Evolutionary conservation across 2,113 vertebrate genomes (phyloP), one percentile per base, ranked within the genome.

Genomic region (Elgaria multicarinata): DNA sequence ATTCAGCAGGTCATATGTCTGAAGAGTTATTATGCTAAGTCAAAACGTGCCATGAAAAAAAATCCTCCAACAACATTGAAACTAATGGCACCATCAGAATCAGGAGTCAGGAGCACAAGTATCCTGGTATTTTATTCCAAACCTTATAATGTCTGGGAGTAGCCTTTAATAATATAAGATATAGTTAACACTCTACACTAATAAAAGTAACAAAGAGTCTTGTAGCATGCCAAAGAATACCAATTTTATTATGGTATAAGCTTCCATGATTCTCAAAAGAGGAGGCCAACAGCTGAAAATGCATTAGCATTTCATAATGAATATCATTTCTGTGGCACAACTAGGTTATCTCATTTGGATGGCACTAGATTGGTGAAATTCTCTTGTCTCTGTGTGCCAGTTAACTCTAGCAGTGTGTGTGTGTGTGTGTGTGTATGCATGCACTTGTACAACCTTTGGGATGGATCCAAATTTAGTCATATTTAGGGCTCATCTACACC

Each of bases 1-100:
- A 89, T 2, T 87, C 72, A 93, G 85, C 3, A 74, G 92, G 94
- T 93, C 94, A 85, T 92, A 90, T 87, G 62, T 90, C 93, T 90
- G 62, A 92, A 91, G 78, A 1, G 0, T 89, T 90, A 84, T 89
- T 92, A 93, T 87, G 80, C n/a, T 89, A 79, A 94, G 92, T 71
- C 67, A 93, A 90, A 92, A 87, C 0, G 0, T 90, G 66, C 0
- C 22, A 0, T 92, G 88, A 64, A 86, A 94, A 89, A 84, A 93
- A 44, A 85, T 83, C 89, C 4, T 71, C 0, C 58, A 33, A 18
- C 39, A 86, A 86, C 90, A 87, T 20, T 72, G 82, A 93, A 95
- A 94, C 74, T 88, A 93, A 87, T 62, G n/a, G 2, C 36, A 64
- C 74, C 50, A 22, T 79, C 16, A 55, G 87, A 18, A 46, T n/a